A percentile compares a stretch with the other conserved stretches of the same genome.
Evolutionary conservation across 2,113 vertebrate genomes (phyloP).

Genomic region (Grallaria varia): DNA sequence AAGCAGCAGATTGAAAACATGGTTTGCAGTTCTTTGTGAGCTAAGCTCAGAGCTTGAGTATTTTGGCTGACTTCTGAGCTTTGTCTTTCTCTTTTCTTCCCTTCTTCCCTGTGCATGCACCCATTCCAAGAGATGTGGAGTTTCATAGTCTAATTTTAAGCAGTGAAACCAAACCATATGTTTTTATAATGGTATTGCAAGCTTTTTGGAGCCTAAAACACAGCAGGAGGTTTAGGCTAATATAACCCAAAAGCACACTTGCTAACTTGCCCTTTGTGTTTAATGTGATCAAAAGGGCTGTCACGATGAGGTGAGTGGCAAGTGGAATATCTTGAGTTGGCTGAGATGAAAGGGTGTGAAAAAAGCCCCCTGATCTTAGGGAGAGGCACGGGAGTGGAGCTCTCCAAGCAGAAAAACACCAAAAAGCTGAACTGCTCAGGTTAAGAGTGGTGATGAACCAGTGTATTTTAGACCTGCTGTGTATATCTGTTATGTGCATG

Average conservation of each 20-base stretch:
- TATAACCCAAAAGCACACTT: neutral
- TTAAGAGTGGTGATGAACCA: neutral
- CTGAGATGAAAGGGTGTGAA: neutral
- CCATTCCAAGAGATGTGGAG: neutral
- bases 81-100: neutral
- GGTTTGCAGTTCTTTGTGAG: neutral
- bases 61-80: constrained; percentile 7
- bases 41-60: neutral
- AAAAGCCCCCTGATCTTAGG: neutral
- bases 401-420: neutral
- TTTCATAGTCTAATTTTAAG: neutral
- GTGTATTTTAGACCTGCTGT: neutral
- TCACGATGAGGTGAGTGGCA: neutral
- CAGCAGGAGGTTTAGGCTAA: neutral
- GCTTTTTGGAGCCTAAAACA: neutral
- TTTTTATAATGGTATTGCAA: neutral
- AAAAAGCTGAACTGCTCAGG: neutral
- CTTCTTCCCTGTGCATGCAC: neutral
- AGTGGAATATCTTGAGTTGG: neutral
- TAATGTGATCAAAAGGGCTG: neutral
- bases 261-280: neutral
- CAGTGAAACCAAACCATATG: neutral
- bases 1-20: neutral
- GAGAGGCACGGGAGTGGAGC: neutral
- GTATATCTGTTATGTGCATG: too few relatives aligned